These are phyloP conservation scores for Carettochelys insculpta DNA, from an alignment of 2,113 vertebrate genomes.

Conservation along the genomic window DNA sequence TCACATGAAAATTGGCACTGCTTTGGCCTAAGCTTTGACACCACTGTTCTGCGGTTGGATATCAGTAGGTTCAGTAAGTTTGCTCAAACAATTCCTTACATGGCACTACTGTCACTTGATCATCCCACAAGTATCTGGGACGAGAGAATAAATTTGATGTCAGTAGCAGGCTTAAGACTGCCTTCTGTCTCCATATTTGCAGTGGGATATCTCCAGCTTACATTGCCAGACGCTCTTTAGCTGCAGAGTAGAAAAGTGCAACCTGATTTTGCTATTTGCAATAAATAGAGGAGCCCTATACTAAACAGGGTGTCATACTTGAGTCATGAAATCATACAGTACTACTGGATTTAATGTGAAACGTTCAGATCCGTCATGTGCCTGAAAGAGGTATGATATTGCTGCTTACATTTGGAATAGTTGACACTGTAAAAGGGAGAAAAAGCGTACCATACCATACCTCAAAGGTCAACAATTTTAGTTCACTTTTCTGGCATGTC, in stretches of 20 bases:
- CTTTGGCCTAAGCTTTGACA: neutral
- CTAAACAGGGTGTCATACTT: neutral
- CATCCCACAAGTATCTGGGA: neutral
- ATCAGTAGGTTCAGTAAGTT: neutral
- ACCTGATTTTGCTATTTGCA: neutral
- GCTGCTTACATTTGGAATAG: slow-evolving; percentile 16
- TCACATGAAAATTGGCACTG: neutral
- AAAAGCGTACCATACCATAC: slow-evolving; percentile 41
- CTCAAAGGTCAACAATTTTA: slow-evolving; percentile 69
- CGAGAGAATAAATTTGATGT: neutral
- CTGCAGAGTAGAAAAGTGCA: neutral
- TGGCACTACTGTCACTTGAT: neutral
- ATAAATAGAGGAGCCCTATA: neutral
- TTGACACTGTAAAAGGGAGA: slow-evolving; percentile 57
- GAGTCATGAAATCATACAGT: neutral
- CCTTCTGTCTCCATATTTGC: neutral
- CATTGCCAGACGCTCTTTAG: neutral
- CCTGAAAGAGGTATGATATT: neutral
- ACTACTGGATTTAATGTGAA: neutral
- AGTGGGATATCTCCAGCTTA: neutral
- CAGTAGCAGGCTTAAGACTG: no score
- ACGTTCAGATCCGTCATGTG: neutral
- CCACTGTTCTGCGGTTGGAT: neutral
- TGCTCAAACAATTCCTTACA: neutral
- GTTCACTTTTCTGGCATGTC: slow-evolving; percentile 74